Base-by-base conservation (phyloP, 2,113 vertebrate species). In the Athene cunicularia region DNA sequence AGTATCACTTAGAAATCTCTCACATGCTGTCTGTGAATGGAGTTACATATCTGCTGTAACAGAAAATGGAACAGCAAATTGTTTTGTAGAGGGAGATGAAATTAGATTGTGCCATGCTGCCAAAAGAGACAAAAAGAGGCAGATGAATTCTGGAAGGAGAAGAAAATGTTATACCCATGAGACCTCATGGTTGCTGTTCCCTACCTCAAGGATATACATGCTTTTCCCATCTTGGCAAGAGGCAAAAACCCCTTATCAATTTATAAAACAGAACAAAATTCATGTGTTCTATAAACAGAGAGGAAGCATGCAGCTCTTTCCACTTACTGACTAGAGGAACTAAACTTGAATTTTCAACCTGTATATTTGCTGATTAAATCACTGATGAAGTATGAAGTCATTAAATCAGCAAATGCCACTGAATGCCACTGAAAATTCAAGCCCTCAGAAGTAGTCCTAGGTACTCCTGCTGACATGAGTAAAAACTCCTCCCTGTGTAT, bases 1-100 rank as follows among this genome's bases (percentile, higher is more conserved):
- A 95, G 86, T 94, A 97, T 96, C 86, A 90, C 97, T 98, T 97
- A 96, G 91, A 93, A 98, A 98, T 96, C 88, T 94, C 58, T 88
- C 39, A 73, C 63, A 87, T 21, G 18, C 58, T 33, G 41, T 53
- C 49, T 15, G 32, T 85, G 66, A 96, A 96, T 88, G 74, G 79
- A 98, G 76, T 67, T 80, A 90, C 71, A 28, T 83, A 94, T 90
- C 82, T 73, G 41, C 52, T 96, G 63, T 96, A 97, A 94, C 89
- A 89, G 85, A 95, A 93, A 98, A 97, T 92, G 64, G 84, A 74
- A 91, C 26, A 63, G 75, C 59, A 97, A 97, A 89, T 87, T 93
- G 43, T 64, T 91, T 90, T 63, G 88, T 82, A 96, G 93, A 90
- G 33, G 50, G 47, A 79, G 87, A 60, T 62, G 82, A 95, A 96